Conservation (phyloP, 1,140 invertebrate species). For the Drosophila lowei region DNA sequence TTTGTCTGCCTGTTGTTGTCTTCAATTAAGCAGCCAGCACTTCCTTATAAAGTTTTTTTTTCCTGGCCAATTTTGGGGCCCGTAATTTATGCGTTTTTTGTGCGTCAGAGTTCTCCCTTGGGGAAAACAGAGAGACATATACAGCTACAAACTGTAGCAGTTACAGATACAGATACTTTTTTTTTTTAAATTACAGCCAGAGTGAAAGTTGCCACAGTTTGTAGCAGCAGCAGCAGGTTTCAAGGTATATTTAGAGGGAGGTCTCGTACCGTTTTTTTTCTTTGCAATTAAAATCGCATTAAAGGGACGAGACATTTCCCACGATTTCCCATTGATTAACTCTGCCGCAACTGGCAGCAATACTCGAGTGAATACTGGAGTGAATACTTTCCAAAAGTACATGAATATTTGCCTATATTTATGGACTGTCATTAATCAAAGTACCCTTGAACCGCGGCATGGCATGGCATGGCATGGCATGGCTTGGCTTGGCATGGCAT, state of each 20-base stretch:
- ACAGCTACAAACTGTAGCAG: no score
- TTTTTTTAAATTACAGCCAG: conserved; percentile 21
- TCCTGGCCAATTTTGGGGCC: conserved; percentile 58
- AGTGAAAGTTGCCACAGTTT: conserved; percentile 63
- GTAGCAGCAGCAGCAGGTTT: conserved; percentile 4
- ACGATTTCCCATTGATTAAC: conserved; percentile 40
- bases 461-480: conserved; percentile 60
- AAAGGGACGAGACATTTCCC: conserved; percentile 54
- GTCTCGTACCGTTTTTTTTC: conserved; percentile 1
- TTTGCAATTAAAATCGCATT: conserved; percentile 75
- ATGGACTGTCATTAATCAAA: conserved; percentile 74
- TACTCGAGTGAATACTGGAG: conserved; percentile 1
- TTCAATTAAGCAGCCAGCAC: conserved; percentile 68
- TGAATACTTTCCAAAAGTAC: neutral
- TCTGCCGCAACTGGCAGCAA: no score
- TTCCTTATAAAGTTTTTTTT: conserved; percentile 70
- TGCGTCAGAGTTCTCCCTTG: conserved; percentile 53
- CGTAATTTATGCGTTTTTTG: conserved; percentile 72
- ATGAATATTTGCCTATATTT: conserved; percentile 10
- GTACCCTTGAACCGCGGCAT: conserved; percentile 66
- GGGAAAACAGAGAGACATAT: conserved; percentile 30
- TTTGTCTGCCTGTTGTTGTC: conserved; percentile 18
- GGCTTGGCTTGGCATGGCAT: conserved; percentile 14
- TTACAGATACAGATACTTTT: conserved; percentile 8
- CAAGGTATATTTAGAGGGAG: conserved; percentile 24